These are phyloP conservation scores for Marronus borbonicus DNA, from an alignment of 2,888 invertebrate genomes.

Conservation along the genomic window DNA sequence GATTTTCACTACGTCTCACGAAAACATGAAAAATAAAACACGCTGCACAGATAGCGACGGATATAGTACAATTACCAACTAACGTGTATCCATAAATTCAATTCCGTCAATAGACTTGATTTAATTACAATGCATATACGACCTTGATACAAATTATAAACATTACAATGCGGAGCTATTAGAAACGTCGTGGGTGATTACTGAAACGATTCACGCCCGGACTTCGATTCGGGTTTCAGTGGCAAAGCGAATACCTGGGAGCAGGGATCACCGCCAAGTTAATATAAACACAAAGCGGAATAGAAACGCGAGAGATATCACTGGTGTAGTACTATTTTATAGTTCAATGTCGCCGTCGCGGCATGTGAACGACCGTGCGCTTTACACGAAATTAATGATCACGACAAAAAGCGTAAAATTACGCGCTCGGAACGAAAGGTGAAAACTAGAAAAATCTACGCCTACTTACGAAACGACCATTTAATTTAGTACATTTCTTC, in stretches of 20 bases:
- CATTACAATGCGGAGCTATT: slow-evolving; percentile 16
- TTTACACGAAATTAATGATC: slow-evolving; percentile 27
- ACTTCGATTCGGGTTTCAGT: slow-evolving; percentile 12
- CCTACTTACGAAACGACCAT: slow-evolving; percentile 10
- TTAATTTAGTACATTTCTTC: not conserved
- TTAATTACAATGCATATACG: slow-evolving; percentile 15
- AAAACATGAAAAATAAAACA: too few species aligned
- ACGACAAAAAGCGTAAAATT: slow-evolving; percentile 18
- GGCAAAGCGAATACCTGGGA: not conserved
- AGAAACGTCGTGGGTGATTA: slow-evolving; percentile 24
- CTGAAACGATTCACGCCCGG: slow-evolving; percentile 1
- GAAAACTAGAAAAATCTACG: slow-evolving; percentile 5
- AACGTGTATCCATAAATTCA: not conserved
- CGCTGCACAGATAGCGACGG: too few species aligned
- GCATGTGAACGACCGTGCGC: slow-evolving; percentile 25
- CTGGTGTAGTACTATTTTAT: not conserved
- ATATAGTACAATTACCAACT: too few species aligned
- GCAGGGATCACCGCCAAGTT: not conserved
- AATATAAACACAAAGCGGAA: not conserved
- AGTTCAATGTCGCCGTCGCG: slow-evolving; percentile 23
- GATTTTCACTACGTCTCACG: too few species aligned
- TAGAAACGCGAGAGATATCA: not conserved
- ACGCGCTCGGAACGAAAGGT: slow-evolving; percentile 15
- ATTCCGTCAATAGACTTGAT: slow-evolving; percentile 27
- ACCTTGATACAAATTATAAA: slow-evolving; percentile 31